phyloP scores from a whole-genome alignment of 2,113 vertebrate species.

The Junco hyemalis region DNA sequence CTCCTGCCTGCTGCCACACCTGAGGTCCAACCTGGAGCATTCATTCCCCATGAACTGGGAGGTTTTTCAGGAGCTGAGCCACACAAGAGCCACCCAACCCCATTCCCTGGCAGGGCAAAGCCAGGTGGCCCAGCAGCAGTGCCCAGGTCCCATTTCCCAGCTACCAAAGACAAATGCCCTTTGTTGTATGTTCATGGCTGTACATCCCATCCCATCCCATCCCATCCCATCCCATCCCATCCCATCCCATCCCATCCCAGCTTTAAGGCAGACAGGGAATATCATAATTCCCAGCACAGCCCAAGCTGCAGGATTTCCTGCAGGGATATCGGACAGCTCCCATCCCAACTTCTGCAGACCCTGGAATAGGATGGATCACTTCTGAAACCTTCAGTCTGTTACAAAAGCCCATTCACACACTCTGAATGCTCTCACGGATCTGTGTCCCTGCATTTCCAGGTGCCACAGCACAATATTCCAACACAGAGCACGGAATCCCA shows the following conservation, averaged over 20 bases:
- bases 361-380: accelerated
- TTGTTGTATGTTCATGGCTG: not conserved
- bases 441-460: not conserved
- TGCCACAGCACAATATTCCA: not conserved
- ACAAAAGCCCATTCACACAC: accelerated
- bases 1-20: accelerated
- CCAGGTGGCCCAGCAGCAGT: not conserved
- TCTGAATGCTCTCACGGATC: accelerated
- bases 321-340: no score
- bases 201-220: no score
- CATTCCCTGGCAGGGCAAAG: accelerated
- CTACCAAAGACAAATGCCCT: accelerated
- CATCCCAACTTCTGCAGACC: accelerated
- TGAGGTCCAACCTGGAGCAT: not conserved
- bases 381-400: not conserved
- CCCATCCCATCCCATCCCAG: not conserved
- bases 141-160: accelerated
- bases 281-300: accelerated
- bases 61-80: not conserved
- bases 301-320: not conserved
- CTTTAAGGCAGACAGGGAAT: not conserved
- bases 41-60: accelerated
- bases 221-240: no score
- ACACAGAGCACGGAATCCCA: not conserved
- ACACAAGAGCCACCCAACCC: accelerated